Evolutionary conservation across 2,797 vertebrate species (phyloP).

Genomic region (Propithecus perrieri): DNA sequence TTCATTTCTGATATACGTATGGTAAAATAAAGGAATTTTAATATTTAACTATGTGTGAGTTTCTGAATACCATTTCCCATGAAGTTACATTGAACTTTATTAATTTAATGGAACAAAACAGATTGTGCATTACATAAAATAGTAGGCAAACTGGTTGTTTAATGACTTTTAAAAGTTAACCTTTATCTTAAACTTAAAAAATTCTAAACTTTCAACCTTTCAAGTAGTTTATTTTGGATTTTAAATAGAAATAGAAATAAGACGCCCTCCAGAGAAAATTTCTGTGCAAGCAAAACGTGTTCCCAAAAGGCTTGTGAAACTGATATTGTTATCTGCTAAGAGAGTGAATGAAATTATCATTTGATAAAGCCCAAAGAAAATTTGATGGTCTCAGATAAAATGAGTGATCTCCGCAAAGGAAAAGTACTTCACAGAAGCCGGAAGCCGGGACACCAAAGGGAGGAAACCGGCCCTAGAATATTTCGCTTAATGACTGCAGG

Average conservation of each 20-base stretch:
- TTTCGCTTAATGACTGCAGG: constrained; percentile 84
- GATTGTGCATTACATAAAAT: not conserved
- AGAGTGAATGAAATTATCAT: constrained; percentile 46
- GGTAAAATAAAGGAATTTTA: not conserved
- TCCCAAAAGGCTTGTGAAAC: not conserved
- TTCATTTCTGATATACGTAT: not conserved
- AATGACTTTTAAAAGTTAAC: not conserved
- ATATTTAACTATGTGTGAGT: not conserved
- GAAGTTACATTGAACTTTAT: not conserved
- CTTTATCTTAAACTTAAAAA: constrained; percentile 11
- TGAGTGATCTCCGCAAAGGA: constrained; percentile 73
- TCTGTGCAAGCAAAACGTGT: constrained; percentile 44
- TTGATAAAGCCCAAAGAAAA: constrained; percentile 69
- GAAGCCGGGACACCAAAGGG: constrained; percentile 82
- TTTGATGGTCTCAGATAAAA: constrained; percentile 61
- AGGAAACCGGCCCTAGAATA: constrained; percentile 85
- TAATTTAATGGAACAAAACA: not conserved
- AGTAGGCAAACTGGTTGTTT: not conserved
- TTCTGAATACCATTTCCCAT: not conserved
- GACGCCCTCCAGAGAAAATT: constrained; percentile 1
- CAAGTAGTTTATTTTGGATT: constrained; percentile 35
- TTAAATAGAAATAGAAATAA: constrained; percentile 45
- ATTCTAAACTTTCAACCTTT: not conserved
- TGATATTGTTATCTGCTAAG: constrained; percentile 49
- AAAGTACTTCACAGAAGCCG: constrained; percentile 81